phyloP scores from a whole-genome alignment of 2,797 vertebrate species.

The Alfaro cultratus region DNA sequence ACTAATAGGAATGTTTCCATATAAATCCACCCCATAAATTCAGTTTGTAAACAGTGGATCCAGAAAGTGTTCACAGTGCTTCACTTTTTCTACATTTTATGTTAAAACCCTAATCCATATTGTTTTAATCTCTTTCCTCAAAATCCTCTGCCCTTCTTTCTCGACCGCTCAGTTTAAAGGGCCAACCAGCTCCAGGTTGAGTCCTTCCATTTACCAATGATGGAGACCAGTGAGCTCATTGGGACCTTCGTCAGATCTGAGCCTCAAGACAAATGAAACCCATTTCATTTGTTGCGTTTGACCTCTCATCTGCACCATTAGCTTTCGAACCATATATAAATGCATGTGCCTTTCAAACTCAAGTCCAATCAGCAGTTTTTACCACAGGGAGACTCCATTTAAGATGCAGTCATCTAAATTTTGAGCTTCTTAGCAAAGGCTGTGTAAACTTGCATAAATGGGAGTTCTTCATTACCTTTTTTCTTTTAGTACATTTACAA shows the following conservation, averaged over 20 bases:
- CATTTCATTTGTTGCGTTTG: not conserved
- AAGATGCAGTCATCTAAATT: not conserved
- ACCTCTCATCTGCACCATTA: not conserved
- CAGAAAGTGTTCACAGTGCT: not conserved
- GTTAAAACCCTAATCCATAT: not conserved
- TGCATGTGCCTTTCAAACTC: not conserved
- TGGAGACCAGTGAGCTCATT: too few species aligned
- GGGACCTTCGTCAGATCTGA: too few species aligned
- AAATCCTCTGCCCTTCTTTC: too few species aligned
- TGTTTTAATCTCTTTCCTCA: not conserved
- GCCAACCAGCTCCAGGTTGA: too few species aligned
- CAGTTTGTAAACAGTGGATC: not conserved
- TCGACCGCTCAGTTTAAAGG: too few species aligned
- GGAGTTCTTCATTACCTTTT: not conserved
- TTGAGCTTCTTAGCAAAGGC: not conserved
- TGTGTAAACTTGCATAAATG: not conserved
- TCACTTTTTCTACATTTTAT: not conserved
- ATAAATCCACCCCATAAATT: not conserved
- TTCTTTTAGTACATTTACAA: not conserved
- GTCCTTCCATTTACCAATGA: too few species aligned
- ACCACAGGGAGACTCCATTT: not conserved
- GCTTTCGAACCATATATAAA: not conserved
- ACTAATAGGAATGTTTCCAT: not conserved
- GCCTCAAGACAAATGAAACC: not conserved
- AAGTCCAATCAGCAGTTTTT: not conserved